phyloP scores from a whole-genome alignment of 2,113 vertebrate species.

The Callionymus lyra region DNA sequence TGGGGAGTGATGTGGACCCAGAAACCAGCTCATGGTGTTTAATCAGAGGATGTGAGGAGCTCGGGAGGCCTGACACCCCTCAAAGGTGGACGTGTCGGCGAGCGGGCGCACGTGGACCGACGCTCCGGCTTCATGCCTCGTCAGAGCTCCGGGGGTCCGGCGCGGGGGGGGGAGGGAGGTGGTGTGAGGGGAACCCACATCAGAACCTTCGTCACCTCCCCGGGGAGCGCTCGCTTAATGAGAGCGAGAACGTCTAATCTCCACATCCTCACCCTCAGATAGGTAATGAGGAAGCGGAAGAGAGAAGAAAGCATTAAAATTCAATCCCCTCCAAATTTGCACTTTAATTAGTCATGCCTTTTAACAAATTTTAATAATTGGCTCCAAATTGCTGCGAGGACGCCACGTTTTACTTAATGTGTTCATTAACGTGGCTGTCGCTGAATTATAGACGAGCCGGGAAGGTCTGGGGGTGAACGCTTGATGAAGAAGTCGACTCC shows the following conservation, averaged over 20 bases:
- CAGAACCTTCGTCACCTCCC: conserved; percentile 13
- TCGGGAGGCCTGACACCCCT: conserved; percentile 49
- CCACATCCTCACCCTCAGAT: conserved; percentile 69
- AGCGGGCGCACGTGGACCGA: too few species aligned
- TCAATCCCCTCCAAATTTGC: conserved; percentile 73
- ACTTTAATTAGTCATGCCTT: conserved; percentile 79
- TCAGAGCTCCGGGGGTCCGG: conserved; percentile 30
- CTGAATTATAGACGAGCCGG: conserved; percentile 68
- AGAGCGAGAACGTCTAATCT: conserved; percentile 77
- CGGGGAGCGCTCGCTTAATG: conserved; percentile 68
- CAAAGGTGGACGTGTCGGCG: conserved; percentile 60
- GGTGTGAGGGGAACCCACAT: conserved; percentile 6
- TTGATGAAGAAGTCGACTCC: conserved; percentile 4
- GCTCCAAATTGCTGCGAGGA: conserved; percentile 66
- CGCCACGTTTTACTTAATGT: conserved; percentile 61
- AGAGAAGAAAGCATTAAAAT: conserved; percentile 69
- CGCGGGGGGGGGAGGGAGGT: conserved; percentile 13
- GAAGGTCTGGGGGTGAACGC: conserved; percentile 23
- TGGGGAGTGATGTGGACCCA: too few species aligned
- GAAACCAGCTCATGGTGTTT: conserved; percentile 37
- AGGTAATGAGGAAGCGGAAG: conserved; percentile 62
- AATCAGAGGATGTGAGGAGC: conserved; percentile 40
- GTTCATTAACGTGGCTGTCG: conserved; percentile 64
- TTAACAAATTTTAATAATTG: conserved; percentile 75
- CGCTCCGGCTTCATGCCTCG: conserved; percentile 16